phyloP scores from a whole-genome alignment of 2,888 invertebrate species.

The Cheilosia pagana region DNA sequence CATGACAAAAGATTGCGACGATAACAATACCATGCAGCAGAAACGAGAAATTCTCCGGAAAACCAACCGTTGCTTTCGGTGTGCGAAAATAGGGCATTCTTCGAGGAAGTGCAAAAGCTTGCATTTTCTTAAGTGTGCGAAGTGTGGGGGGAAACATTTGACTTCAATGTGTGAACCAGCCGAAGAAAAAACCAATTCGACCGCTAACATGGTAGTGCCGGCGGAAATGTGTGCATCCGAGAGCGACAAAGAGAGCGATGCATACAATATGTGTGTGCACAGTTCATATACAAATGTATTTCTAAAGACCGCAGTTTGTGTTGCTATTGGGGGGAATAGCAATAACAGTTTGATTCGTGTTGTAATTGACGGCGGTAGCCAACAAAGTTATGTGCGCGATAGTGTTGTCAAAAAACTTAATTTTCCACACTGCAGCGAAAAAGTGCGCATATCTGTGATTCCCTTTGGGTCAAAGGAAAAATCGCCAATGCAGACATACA shows the following conservation, averaged over 20 bases:
- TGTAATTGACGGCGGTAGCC: conserved; percentile 6
- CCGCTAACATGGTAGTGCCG: conserved; percentile 5
- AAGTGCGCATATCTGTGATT: not conserved
- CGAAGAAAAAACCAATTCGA: not conserved
- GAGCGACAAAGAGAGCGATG: not conserved
- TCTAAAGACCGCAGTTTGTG: conserved; percentile 6
- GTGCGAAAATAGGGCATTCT: conserved; percentile 1
- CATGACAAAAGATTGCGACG: conserved; percentile 8
- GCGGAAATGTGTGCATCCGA: not conserved
- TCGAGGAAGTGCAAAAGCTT: conserved; percentile 16
- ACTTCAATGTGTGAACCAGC: conserved; percentile 1
- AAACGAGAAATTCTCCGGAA: conserved; percentile 10
- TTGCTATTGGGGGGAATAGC: not conserved
- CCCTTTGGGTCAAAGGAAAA: conserved; percentile 5
- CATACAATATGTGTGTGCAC: conserved; percentile 5
- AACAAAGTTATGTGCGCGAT: not conserved
- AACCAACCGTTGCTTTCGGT: not conserved
- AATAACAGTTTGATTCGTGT: conserved; percentile 16
- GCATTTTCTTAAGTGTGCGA: conserved; percentile 7
- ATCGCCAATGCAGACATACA: not conserved
- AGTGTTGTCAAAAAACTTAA: not conserved
- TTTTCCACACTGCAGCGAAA: not conserved
- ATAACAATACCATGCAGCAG: not conserved
- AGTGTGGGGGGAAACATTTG: conserved; percentile 7
- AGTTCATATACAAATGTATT: conserved; percentile 3